Base-by-base conservation (phyloP, 2,888 invertebrate species). In the Nymphalis c-album region DNA sequence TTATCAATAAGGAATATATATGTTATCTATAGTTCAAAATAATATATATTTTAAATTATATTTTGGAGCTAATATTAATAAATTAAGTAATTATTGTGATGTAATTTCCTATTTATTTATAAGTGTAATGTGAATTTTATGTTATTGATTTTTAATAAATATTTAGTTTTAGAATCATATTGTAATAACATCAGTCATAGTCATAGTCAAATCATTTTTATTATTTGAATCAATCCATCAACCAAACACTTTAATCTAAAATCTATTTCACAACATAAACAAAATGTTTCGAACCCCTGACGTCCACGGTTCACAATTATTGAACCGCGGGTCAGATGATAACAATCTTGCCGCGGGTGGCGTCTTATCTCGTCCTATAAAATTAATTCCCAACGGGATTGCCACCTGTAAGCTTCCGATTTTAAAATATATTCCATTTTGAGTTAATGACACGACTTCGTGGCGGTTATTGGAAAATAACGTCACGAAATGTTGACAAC, bases 241-340 rank as follows among this genome's bases (percentile, higher is more conserved):
- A 35, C 46, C 40, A 46, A 58, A 61, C 26, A 40, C 26, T 53
- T 16, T 35, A 48, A 55, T 59, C 26, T 67, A 45, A 57, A 46
- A 48, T 53, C 31, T 47, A 48, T 31, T 40, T 57, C 35, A 64
- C 13, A 57, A 57, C 31, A 26, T 57, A 13, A 58, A 64, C 46
- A 65, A 67, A 68, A 75, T 65, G 73, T 81, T 82, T 73, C 73
- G 74, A 64, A 63, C 67, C 78, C 60, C 68, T 72, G 78, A 51
- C 71, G 58, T 68, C 67, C 67, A 71, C 57, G 18, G 57, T 78
- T 78, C 79, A 78, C 77, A 80, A 82, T 80, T 77, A 82, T 78
- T 78, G 82, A 84, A 79, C 82, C 69, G 71, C 47, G 75, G 85
- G 85, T 85, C 84, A 81, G 66, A 18, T 60, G 84, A 84, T 84